Evolutionary conservation across 2,888 invertebrate genomes (phyloP), one percentile per base, ranked within the genome.

Genomic region (Halictus quadricinctus): DNA sequence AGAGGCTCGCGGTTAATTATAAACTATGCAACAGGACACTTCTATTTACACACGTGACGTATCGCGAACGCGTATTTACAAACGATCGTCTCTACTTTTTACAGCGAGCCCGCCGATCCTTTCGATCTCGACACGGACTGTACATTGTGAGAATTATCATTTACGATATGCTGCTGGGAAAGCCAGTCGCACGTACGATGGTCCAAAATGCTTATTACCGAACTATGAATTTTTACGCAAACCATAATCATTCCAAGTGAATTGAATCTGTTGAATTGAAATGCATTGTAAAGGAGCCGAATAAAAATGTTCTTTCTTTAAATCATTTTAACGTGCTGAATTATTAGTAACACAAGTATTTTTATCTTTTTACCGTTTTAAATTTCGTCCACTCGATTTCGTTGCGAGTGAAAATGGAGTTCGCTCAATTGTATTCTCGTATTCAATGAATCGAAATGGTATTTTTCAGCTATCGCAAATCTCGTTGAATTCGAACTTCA

Each of bases 1-100:
- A 10, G 60, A 25, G 50, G 25, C 25, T 36, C 21, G 73, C 10
- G 29, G 18, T 21, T 72, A 50, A 75, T 76, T 79, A 79, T 41
- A 7, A 36, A 69, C 72, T 70, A 72, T 29, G 79, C 78, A 79
- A 79, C 43, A 70, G 78, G 54, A 78, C 64, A 80, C 79, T 69
- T 74, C 72, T 89, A 88, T 82, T 82, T 89, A 89, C 84, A 86
- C 25, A 43, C 25, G 58, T 58, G 66, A 87, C 43, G 50, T 74
- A 75, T 60, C 46, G 60, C 66, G 54, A 50, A 80, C 79, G 76
- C 77, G 80, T 80, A 78, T 75, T 80, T 90, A 90, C 90, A 90
- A 81, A 85, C 81, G 81, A 85, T 74, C 29, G 72, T 15, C 46
- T 25, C 21, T 72, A 21, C 29, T 50, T 48, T 48, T 48, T 70